A percentile compares a stretch with the other conserved stretches of the same genome.
phyloP scores from a whole-genome alignment of 1,140 invertebrate genomes.

The Drosophila guanche region DNA sequence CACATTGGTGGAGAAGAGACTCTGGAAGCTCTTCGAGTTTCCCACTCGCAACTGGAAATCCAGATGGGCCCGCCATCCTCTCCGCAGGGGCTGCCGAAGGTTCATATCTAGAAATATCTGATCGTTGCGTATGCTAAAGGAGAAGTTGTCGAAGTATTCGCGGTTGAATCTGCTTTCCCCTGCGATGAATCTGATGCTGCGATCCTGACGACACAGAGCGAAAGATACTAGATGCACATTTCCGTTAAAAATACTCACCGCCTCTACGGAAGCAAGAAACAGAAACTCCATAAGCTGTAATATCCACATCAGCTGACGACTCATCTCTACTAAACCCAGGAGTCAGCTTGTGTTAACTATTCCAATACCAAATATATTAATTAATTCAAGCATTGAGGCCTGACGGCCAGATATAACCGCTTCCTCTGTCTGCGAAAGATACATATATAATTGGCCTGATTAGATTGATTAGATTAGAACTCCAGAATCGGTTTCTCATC shows the following conservation, averaged over 20 bases:
- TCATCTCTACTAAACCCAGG: slow-evolving; percentile 10
- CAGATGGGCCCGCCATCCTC: slow-evolving; percentile 45
- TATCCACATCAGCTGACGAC: background rate
- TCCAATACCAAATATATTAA: slow-evolving; percentile 31
- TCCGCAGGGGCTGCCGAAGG: slow-evolving; percentile 36
- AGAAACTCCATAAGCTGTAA: slow-evolving; percentile 14
- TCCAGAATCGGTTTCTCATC: slow-evolving; percentile 28
- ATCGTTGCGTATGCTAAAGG: slow-evolving; percentile 31
- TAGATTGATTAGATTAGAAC: too few species aligned
- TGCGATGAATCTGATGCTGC: slow-evolving; percentile 34
- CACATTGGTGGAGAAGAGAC: slow-evolving; percentile 50
- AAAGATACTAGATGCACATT: background rate
- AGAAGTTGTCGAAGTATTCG: slow-evolving; percentile 61
- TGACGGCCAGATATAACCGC: slow-evolving; percentile 1
- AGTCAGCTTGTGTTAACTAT: background rate
- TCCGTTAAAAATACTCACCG: slow-evolving; percentile 30
- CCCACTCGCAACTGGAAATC: slow-evolving; percentile 55
- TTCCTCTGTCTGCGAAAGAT: too few species aligned
- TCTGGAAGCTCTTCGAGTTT: slow-evolving; percentile 61
- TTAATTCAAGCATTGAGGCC: slow-evolving; percentile 13
- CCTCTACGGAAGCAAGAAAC: slow-evolving; percentile 1
- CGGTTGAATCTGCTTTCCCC: slow-evolving; percentile 48
- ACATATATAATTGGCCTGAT: too few species aligned
- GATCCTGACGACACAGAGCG: slow-evolving; percentile 21
- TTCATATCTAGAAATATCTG: slow-evolving; percentile 50